These are phyloP conservation scores for Festucalex cinctus DNA, from an alignment of 2,113 vertebrate genomes.

Conservation along the genomic window DNA sequence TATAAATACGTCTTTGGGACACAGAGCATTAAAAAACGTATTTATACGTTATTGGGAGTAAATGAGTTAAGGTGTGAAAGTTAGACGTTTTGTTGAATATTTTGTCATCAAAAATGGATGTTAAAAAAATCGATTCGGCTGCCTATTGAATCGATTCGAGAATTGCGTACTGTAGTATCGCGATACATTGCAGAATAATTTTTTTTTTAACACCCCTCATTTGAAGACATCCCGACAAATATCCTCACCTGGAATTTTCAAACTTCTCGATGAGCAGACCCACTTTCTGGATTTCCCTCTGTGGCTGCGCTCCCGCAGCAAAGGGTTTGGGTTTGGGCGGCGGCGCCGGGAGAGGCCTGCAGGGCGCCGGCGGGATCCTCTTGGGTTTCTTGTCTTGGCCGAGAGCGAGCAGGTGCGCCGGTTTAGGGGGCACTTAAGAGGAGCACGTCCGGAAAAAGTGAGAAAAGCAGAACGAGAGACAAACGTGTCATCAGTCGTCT, in stretches of 20 bases:
- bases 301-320: constrained; percentile 49
- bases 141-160: too few relatives aligned
- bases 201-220: too few relatives aligned
- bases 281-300: constrained; percentile 68
- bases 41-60: too few relatives aligned
- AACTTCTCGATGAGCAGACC: constrained; percentile 80
- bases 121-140: too few relatives aligned
- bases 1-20: too few relatives aligned
- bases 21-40: too few relatives aligned
- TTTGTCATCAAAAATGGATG: too few relatives aligned
- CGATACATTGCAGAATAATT: too few relatives aligned
- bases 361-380: constrained; percentile 77
- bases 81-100: too few relatives aligned
- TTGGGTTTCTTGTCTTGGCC: constrained; percentile 75
- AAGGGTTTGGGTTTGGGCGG: constrained; percentile 70
- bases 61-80: too few relatives aligned
- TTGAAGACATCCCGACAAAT: not conserved
- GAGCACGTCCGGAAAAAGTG: constrained; percentile 30
- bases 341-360: constrained; percentile 73
- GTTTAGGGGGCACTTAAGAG: constrained; percentile 85
- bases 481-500: constrained; percentile 26
- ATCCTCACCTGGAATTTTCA: constrained; percentile 77
- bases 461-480: constrained; percentile 36
- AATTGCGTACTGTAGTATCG: too few relatives aligned
- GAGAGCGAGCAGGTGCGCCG: constrained; percentile 75